Evolutionary conservation across 1,140 invertebrate genomes (phyloP).

Genomic region (Drosophila ambigua): DNA sequence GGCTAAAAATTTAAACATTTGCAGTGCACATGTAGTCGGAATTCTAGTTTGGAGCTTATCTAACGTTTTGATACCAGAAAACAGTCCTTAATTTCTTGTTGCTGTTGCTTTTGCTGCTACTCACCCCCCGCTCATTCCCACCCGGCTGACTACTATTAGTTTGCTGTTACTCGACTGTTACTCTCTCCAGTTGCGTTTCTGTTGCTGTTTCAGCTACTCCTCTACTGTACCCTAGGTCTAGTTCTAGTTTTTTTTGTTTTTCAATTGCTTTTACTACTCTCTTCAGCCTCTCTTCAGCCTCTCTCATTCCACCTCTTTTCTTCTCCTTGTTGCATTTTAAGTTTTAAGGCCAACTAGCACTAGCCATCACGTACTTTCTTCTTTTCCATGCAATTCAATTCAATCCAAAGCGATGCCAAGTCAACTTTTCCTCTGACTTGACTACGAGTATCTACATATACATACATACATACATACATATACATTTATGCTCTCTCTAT

Average conservation of each 20-base stretch:
- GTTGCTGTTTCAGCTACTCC: background rate
- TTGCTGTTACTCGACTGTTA: slow-evolving; percentile 2
- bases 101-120: no score
- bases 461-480: no score
- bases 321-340: background rate
- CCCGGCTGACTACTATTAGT: no score
- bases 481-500: background rate
- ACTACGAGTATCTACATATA: background rate
- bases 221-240: background rate
- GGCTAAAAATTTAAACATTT: background rate
- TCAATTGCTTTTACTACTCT: background rate
- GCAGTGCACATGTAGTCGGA: background rate
- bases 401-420: no score
- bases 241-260: background rate
- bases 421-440: no score
- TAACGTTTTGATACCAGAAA: no score
- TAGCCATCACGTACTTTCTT: no score
- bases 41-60: no score
- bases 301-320: background rate
- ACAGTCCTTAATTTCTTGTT: slow-evolving; percentile 1
- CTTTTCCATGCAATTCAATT: no score
- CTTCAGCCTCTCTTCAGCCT: background rate
- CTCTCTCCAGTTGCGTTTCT: background rate
- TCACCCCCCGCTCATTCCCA: background rate
- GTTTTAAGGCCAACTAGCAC: slow-evolving; percentile 1